Percentiles rank a stretch among this genome's conserved stretches.
Conservation (phyloP, 2,888 invertebrate genomes). For the Ochropleura leucogaster region DNA sequence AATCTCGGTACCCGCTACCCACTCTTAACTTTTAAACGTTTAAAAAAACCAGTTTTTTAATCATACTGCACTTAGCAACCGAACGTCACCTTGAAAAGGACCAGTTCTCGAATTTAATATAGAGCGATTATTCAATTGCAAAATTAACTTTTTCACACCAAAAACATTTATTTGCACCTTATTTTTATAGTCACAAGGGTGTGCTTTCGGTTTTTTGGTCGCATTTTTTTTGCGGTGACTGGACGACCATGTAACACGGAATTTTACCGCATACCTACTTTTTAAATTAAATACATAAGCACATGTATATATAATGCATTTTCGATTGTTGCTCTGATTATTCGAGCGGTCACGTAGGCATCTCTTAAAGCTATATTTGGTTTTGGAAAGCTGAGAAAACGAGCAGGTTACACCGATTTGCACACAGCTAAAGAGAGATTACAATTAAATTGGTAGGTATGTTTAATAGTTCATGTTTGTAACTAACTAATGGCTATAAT, state of each 20-base stretch:
- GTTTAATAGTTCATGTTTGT: too few relatives aligned
- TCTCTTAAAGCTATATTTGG: slow-evolving; percentile 1
- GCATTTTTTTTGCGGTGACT: slow-evolving; percentile 28
- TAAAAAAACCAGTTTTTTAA: slow-evolving; percentile 57
- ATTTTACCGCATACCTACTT: slow-evolving; percentile 61
- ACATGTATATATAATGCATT: slow-evolving; percentile 44
- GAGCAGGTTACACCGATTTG: too few relatives aligned
- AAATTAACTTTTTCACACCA: slow-evolving; percentile 52
- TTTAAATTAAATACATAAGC: slow-evolving; percentile 49
- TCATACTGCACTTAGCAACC: slow-evolving; percentile 68
- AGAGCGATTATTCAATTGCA: slow-evolving; percentile 74
- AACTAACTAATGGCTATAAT: too few relatives aligned
- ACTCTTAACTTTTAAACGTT: slow-evolving; percentile 40
- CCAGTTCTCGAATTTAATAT: slow-evolving; percentile 75
- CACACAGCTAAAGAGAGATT: too few relatives aligned
- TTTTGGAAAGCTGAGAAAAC: slow-evolving; percentile 3
- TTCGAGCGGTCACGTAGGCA: slow-evolving; percentile 27
- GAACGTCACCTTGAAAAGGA: slow-evolving; percentile 77
- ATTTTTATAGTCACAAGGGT: slow-evolving; percentile 50
- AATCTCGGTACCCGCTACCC: slow-evolving; percentile 36
- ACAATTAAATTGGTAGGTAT: too few relatives aligned
- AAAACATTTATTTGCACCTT: slow-evolving; percentile 49
- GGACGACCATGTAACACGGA: slow-evolving; percentile 51
- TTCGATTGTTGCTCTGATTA: slow-evolving; percentile 55
- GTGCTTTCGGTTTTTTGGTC: slow-evolving; percentile 18